Base-by-base conservation (phyloP, 2,888 invertebrate species). In the Lepetodrilus schrolli region DNA sequence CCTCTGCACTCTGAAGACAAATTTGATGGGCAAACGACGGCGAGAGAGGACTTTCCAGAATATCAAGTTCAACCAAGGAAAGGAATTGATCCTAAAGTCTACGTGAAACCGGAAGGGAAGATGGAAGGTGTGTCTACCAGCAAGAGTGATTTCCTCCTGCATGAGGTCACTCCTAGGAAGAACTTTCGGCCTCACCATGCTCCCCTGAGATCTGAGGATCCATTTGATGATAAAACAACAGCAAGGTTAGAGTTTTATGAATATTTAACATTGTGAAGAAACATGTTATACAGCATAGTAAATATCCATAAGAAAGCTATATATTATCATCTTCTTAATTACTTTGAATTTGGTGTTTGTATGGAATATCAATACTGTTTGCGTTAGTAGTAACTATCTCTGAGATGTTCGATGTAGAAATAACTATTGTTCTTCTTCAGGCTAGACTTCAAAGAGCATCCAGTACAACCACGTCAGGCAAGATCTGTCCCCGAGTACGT, bases 151-250 rank as follows among this genome's bases (percentile, higher is more conserved):
- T 88, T 77, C 76, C 79, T 78, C 23, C 71, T 72, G 5, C 78
- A 79, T 66, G 70, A 77, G 4, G 58, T 80, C 3, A 47, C 37
- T 7, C 58, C 36, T 26, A 58, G 72, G n/a, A 20, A 72, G 65
- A 81, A 81, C 58, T 85, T 78, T 73, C 82, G 80, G 68, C 86
- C 86, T 4, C 78, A 79, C n/a, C 72, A 74, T 23, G 43, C 68
- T 8, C 83, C 82, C 43, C 69, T 80, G 66, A 69, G 73, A 65
- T 74, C 80, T 36, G 76, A 78, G 17, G 84, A 80, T 13, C 87
- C 87, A 43, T 86, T 89, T 69, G 87, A 89, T 58, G 88, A 80
- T 65, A 77, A 74, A 30, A 89, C 89, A 1, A 87, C 87, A 79
- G 88, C 89, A 77, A 78, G 84, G 37, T 79, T 78, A 20, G 88